Percentiles rank a stretch among this genome's conserved stretches.
Conservation (phyloP, 2,888 invertebrate genomes). For the Ligdia adustata region DNA sequence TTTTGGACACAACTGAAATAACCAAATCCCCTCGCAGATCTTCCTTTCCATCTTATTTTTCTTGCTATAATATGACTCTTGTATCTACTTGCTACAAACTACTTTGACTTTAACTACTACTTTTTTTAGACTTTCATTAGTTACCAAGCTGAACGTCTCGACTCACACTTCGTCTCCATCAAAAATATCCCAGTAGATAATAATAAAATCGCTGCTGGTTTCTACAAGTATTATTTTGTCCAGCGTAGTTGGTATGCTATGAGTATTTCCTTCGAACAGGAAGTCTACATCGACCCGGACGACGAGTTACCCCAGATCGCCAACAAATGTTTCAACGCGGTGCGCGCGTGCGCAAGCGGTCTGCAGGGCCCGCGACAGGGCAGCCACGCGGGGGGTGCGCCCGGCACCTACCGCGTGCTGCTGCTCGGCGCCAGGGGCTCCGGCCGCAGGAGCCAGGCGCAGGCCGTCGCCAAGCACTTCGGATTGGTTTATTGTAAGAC, state of each 20-base stretch:
- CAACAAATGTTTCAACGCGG: slow-evolving; percentile 64
- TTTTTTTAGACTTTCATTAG: no score
- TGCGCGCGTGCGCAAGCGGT: slow-evolving; percentile 60
- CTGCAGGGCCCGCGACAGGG: slow-evolving; percentile 62
- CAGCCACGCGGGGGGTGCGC: slow-evolving; percentile 66
- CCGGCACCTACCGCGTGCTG: slow-evolving; percentile 82
- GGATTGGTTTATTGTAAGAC: slow-evolving; percentile 74
- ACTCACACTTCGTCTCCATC: no score
- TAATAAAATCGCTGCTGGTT: no score
- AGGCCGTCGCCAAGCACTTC: slow-evolving; percentile 75
- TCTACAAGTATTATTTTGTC: no score
- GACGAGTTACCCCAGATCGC: slow-evolving; percentile 51
- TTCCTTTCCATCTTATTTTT: no score
- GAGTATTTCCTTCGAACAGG: slow-evolving; percentile 42
- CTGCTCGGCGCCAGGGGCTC: slow-evolving; percentile 85
- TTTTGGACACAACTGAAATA: no score
- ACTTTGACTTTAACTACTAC: no score
- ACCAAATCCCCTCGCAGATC: no score
- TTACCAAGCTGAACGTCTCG: no score
- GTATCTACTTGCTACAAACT: background rate
- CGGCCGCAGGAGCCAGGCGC: slow-evolving; percentile 82
- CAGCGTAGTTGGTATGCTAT: background rate
- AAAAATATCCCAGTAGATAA: no score
- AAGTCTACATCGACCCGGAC: slow-evolving; percentile 54
- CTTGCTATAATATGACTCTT: no score